Percentiles rank a stretch among this genome's conserved stretches.
Evolutionary conservation across 2,888 invertebrate species (phyloP).

Genomic region (Strigamia crassipes): DNA sequence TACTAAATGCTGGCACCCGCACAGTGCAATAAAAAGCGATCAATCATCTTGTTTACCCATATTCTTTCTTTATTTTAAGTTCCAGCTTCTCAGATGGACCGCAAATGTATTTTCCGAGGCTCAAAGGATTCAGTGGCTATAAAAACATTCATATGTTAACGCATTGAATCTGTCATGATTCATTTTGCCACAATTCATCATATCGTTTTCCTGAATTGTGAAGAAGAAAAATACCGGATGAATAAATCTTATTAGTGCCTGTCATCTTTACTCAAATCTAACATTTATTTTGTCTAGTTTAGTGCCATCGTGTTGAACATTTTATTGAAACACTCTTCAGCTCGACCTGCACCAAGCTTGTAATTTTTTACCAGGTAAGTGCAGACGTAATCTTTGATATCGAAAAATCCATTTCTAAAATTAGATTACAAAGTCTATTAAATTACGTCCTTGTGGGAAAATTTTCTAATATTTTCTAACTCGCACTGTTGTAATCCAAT

Average conservation of each 20-base stretch:
- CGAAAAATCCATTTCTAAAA: conserved; percentile 54
- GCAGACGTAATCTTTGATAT: conserved; percentile 54
- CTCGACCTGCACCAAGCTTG: conserved; percentile 54
- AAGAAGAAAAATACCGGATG: not conserved
- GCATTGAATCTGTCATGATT: conserved; percentile 54
- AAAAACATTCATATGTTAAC: conserved; percentile 54
- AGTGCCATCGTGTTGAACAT: conserved; percentile 54
- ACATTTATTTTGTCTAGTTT: conserved; percentile 29
- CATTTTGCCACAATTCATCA: conserved; percentile 53
- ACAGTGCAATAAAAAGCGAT: not conserved
- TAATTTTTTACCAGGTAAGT: conserved; percentile 53
- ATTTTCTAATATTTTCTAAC: not conserved
- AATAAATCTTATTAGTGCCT: not conserved
- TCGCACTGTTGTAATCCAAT: conserved; percentile 54
- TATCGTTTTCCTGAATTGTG: conserved; percentile 49
- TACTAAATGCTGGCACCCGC: not conserved
- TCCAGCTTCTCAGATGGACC: conserved; percentile 54
- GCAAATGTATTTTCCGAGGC: conserved; percentile 54
- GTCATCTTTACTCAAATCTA: not conserved
- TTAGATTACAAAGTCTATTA: not conserved
- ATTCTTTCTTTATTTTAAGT: conserved; percentile 49
- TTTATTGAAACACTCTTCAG: conserved; percentile 54
- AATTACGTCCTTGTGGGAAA: not conserved
- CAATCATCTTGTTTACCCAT: not conserved
- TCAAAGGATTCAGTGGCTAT: conserved; percentile 52